A percentile compares a stretch with the other conserved stretches of the same genome.
Evolutionary conservation across 2,113 vertebrate species (phyloP).

Genomic region (Seriola dumerili): DNA sequence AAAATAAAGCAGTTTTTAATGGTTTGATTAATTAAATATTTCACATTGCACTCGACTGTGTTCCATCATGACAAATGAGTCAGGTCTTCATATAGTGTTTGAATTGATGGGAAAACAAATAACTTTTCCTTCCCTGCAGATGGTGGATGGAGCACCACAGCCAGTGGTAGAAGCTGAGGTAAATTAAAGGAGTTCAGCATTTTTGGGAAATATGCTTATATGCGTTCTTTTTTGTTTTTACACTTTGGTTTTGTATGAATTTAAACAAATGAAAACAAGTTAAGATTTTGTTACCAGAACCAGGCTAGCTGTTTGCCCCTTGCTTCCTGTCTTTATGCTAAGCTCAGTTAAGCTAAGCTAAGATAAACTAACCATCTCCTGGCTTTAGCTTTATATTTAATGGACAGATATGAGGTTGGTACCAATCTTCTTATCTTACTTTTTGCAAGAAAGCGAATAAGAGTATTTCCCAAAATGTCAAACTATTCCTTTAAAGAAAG

Average conservation of each 20-base stretch:
- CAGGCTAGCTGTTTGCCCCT: too few relatives aligned
- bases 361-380: background rate
- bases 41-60: background rate
- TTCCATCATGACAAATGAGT: background rate
- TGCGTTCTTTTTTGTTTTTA: background rate
- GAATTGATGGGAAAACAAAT: slow-evolving; percentile 3
- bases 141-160: slow-evolving; percentile 30
- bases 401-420: background rate
- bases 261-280: background rate
- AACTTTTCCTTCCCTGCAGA: slow-evolving; percentile 39
- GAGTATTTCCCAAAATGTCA: slow-evolving; percentile 4
- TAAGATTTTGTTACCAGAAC: background rate
- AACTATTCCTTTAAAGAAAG: background rate
- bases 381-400: background rate
- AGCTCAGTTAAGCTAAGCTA: background rate
- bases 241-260: background rate
- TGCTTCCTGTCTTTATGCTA: background rate
- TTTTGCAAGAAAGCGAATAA: background rate
- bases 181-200: slow-evolving; percentile 34
- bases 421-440: background rate
- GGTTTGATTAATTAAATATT: background rate
- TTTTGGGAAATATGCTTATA: slow-evolving; percentile 1
- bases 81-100: background rate
- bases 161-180: slow-evolving; percentile 62
- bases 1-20: background rate